Conservation (phyloP, 1,140 invertebrate genomes). For the Pollicipes pollicipes region DNA sequence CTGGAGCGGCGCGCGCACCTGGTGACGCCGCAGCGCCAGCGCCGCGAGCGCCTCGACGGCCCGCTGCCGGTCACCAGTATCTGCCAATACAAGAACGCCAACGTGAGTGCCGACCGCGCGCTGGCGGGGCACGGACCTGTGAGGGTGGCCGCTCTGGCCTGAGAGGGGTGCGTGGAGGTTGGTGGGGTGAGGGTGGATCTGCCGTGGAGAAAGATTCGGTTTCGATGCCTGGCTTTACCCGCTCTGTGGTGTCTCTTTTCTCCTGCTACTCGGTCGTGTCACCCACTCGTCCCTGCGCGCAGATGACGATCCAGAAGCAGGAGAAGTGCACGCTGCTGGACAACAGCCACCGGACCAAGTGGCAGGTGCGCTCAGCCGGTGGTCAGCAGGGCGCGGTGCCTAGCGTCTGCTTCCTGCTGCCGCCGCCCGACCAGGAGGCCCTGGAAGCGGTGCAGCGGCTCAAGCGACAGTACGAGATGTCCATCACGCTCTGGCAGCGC, state of each 20-base stretch:
- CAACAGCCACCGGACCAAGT: conserved; percentile 79
- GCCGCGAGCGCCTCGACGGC: conserved; percentile 38
- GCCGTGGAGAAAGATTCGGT: no score
- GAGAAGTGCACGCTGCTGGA: conserved; percentile 79
- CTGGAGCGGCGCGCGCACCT: conserved; percentile 60
- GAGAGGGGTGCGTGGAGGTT: no score
- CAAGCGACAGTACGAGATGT: conserved; percentile 69
- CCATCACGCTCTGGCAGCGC: conserved; percentile 80
- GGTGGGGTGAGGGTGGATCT: no score
- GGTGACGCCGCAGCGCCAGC: conserved; percentile 75
- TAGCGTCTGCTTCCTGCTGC: conserved; percentile 72
- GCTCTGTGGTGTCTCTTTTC: no score
- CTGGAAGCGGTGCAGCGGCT: conserved; percentile 65
- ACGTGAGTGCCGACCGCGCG: no score
- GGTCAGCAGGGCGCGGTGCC: conserved; percentile 55
- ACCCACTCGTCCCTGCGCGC: conserved; percentile 24
- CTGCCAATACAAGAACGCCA: conserved; percentile 77
- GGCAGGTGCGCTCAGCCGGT: conserved; percentile 61
- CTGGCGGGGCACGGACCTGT: no score
- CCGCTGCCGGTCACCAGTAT: conserved; percentile 50
- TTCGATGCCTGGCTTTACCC: no score
- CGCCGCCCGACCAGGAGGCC: conserved; percentile 78
- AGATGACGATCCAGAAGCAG: conserved; percentile 75
- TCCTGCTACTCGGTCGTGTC: no score
- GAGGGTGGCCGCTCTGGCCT: no score